Percentiles rank a stretch among this genome's conserved stretches.
Evolutionary conservation across 2,797 vertebrate species (phyloP).

Genomic region (Thunnus albacares): DNA sequence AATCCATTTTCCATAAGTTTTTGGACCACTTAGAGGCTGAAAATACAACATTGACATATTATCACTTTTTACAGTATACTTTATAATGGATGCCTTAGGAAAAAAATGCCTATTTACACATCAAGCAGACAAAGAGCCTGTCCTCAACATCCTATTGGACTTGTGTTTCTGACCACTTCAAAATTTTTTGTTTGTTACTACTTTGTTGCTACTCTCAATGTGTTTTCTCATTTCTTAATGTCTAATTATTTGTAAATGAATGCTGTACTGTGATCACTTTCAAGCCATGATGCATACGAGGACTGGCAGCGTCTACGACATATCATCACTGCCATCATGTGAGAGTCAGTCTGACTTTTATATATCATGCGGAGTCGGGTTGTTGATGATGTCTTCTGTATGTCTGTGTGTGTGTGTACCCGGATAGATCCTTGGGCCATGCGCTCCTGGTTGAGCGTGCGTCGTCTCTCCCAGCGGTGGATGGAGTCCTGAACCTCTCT

Average conservation of each 20-base stretch:
- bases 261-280: background rate
- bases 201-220: background rate
- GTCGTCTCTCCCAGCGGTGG: slow-evolving; percentile 95
- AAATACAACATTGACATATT: too few species aligned
- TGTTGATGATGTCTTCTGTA: background rate
- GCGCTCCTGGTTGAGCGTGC: slow-evolving; percentile 93
- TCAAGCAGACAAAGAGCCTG: too few species aligned
- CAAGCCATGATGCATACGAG: background rate
- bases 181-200: too few species aligned
- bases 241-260: background rate
- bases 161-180: too few species aligned
- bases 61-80: too few species aligned
- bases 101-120: too few species aligned
- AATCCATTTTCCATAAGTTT: too few species aligned
- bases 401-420: slow-evolving; percentile 77
- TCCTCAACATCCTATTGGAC: too few species aligned
- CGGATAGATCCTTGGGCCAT: slow-evolving; percentile 90
- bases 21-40: too few species aligned
- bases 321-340: background rate
- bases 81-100: too few species aligned
- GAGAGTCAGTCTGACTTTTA: background rate
- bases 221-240: background rate
- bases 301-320: background rate
- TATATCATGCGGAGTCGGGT: background rate
- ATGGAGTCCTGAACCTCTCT: slow-evolving; percentile 97